phyloP scores from a whole-genome alignment of 2,888 invertebrate genomes.

The Andrena bicolor region DNA sequence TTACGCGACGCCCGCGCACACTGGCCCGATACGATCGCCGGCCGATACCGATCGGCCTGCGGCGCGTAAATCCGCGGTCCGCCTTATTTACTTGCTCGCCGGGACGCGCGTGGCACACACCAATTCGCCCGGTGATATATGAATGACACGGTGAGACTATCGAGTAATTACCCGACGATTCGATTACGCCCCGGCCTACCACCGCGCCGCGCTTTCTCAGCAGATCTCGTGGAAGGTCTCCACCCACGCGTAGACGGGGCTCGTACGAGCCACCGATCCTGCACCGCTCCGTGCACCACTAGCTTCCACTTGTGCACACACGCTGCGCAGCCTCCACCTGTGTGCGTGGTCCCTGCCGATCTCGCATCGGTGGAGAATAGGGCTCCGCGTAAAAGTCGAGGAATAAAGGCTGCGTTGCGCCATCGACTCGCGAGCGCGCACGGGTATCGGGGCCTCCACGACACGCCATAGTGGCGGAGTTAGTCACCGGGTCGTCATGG shows the following conservation, averaged over 20 bases:
- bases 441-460: conserved; percentile 44
- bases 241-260: conserved; percentile 52
- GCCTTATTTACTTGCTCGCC: conserved; percentile 41
- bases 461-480: conserved; percentile 57
- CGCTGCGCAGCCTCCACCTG: conserved; percentile 20
- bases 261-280: conserved; percentile 38
- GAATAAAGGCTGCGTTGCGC: conserved; percentile 63
- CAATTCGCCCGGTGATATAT: conserved; percentile 60
- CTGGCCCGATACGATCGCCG: conserved; percentile 70
- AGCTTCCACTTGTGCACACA: conserved; percentile 1
- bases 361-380: conserved; percentile 42
- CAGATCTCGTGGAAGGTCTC: conserved; percentile 57
- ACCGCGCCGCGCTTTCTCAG: conserved; percentile 25
- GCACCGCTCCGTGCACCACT: conserved; percentile 22
- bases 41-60: conserved; percentile 64
- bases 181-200: conserved; percentile 55
- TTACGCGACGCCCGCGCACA: conserved; percentile 69
- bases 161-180: conserved; percentile 67
- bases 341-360: conserved; percentile 31
- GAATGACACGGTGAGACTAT: conserved; percentile 53
- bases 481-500: conserved; percentile 66
- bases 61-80: conserved; percentile 40
- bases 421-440: conserved; percentile 49
- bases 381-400: conserved; percentile 52
- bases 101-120: conserved; percentile 43